Percentiles rank a stretch among this genome's conserved stretches.
These are phyloP conservation scores for Diadema setosum DNA, from an alignment of 35 echinoderm and acorn worm genomes.

Conservation along the genomic window DNA sequence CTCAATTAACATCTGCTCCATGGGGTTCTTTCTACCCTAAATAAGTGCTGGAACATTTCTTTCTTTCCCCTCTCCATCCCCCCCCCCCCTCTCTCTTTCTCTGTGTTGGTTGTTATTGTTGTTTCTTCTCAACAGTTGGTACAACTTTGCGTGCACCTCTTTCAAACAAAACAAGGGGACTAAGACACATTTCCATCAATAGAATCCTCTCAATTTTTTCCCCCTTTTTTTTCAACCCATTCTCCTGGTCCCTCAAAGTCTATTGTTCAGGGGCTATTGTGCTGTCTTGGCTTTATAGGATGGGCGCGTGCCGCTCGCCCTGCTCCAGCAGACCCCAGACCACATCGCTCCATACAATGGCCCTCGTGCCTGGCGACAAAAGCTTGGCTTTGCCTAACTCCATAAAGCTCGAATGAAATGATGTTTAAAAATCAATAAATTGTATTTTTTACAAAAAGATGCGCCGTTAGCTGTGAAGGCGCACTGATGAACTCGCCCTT, in stretches of 20 bases:
- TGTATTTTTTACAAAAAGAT: no score
- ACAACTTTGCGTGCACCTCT: no score
- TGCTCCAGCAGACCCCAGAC: background rate
- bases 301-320: background rate
- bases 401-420: background rate
- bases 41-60: no score
- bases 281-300: background rate
- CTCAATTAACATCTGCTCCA: no score
- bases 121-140: no score
- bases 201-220: background rate
- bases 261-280: background rate
- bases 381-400: background rate
- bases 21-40: no score
- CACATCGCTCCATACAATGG: background rate
- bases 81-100: no score
- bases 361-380: background rate
- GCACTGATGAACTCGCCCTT: no score
- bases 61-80: no score
- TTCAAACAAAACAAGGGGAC: background rate
- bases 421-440: conserved; percentile 8
- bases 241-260: background rate
- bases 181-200: background rate
- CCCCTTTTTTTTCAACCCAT: background rate
- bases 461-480: no score
- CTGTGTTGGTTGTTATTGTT: no score